Conservation (phyloP, 2,888 invertebrate species). For the Tenthredo notha region DNA sequence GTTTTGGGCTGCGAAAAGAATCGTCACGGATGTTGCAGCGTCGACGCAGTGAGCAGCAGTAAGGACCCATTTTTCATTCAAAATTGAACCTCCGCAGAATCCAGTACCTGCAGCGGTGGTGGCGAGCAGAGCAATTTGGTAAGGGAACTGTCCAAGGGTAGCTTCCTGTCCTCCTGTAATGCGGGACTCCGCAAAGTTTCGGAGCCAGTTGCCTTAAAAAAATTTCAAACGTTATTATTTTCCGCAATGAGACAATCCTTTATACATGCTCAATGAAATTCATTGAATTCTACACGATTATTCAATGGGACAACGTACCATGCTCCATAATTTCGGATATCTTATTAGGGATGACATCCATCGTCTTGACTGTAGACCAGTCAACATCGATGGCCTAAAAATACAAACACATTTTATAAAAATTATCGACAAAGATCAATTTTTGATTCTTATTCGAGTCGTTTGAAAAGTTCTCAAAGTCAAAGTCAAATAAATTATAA, state of each 20-base stretch:
- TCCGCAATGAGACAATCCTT: background rate
- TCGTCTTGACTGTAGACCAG: constrained; percentile 10
- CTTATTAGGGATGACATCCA: background rate
- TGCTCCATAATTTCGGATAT: background rate
- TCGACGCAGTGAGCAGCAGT: constrained; percentile 54
- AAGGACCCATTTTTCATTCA: constrained; percentile 49
- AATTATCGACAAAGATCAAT: no score
- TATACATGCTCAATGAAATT: background rate
- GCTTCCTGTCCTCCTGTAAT: constrained; percentile 39
- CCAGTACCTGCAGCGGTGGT: background rate
- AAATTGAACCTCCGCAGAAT: constrained; percentile 51
- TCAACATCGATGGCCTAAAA: constrained; percentile 35
- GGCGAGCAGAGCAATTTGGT: constrained; percentile 41
- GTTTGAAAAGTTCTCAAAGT: no score
- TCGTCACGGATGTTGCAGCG: constrained; percentile 6
- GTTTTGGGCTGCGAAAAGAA: constrained; percentile 56
- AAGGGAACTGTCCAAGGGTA: constrained; percentile 43
- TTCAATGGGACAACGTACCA: background rate
- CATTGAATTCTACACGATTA: background rate
- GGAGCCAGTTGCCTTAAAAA: background rate
- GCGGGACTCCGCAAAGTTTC: background rate
- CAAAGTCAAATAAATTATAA: background rate
- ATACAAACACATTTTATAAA: background rate
- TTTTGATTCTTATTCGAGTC: no score
- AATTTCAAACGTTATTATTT: background rate